Base-by-base conservation (phyloP, 1,140 invertebrate species). In the Chionoecetes opilio region DNA sequence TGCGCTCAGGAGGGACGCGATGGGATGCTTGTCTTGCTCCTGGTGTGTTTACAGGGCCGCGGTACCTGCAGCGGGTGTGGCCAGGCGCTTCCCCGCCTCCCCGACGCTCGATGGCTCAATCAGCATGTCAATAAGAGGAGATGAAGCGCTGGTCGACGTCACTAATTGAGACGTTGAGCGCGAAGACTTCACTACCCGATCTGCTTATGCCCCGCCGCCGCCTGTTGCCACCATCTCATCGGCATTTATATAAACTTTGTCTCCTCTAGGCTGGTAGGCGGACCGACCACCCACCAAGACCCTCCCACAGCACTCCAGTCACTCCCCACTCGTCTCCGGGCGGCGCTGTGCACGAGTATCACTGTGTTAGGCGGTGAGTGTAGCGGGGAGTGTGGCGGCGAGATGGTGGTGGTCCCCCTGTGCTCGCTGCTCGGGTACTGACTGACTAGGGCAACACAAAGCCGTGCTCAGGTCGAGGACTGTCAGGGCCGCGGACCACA, bases 361-460 rank as follows among this genome's bases (percentile, higher is more conserved):
- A 26, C 35, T n/a, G 53, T 32, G 63, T 92, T 82, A 82, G 46
- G 63, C 35, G 46, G 46, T 92, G 82, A 82, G 82, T 38, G 84
- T 82, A 34, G 82, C 32, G 92, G 37, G 35, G n/a, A 41, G 35
- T 38, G 82, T 85, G 82, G 92, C 32, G 92, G 37, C 41, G 85
- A 87, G 92, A 31, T 63, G 29, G 93, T 89, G 93, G 37, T 88
- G 93, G 86, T 89, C 85, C 41, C 93, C 93, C 82, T 93, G 29
- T 93, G 93, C 82, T 93, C 41, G 93, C 93, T 93, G 93, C 41
- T 93, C 53, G 93, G 93, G 93, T 93, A 90, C 88, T 90, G 88
- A 93, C 93, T 93, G 93, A 93, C 93, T 89, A 93, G 93, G 93
- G 93, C 93, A 93, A 93, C 93, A 93, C 93, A 93, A 93, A 93